Percentiles rank a stretch among this genome's conserved stretches.
These are phyloP conservation scores for Limanda limanda DNA, from an alignment of 2,113 vertebrate species.

Conservation along the genomic window DNA sequence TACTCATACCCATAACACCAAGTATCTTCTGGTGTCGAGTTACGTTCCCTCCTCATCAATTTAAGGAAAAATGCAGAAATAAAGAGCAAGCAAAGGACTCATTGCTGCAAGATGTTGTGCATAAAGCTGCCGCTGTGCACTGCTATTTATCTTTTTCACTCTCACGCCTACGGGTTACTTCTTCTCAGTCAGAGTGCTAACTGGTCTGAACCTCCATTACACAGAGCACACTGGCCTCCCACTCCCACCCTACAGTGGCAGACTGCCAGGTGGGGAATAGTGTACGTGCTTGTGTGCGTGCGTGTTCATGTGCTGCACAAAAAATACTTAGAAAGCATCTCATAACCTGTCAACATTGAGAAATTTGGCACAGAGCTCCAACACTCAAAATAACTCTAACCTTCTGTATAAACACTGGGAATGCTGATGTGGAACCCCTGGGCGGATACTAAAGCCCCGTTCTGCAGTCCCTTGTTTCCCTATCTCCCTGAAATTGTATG, in stretches of 20 bases:
- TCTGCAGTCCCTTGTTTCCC: slow-evolving; percentile 20
- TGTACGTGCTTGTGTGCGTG: not conserved
- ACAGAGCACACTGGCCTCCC: slow-evolving; percentile 45
- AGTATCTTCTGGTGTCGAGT: not conserved
- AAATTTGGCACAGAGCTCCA: slow-evolving; percentile 20
- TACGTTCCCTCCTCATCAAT: not conserved
- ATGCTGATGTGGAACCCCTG: slow-evolving; percentile 20
- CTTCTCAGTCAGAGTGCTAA: slow-evolving; percentile 37
- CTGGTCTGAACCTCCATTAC: slow-evolving; percentile 63
- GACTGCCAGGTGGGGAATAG: slow-evolving; percentile 39
- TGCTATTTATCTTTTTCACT: slow-evolving; percentile 70
- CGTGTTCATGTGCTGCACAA: slow-evolving; percentile 25
- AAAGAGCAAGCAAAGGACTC: slow-evolving; percentile 12
- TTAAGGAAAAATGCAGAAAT: slow-evolving; percentile 7
- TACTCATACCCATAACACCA: not conserved
- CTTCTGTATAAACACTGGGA: slow-evolving; percentile 23
- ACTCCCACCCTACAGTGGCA: slow-evolving; percentile 55
- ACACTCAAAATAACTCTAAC: slow-evolving; percentile 37
- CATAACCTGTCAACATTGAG: slow-evolving; percentile 30
- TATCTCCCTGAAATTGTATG: slow-evolving; percentile 48
- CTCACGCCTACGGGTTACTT: slow-evolving; percentile 71
- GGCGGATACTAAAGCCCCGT: slow-evolving; percentile 15
- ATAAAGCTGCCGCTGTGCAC: slow-evolving; percentile 20
- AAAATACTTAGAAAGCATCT: slow-evolving; percentile 34
- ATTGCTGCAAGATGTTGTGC: slow-evolving; percentile 5